Base-by-base conservation (phyloP, 2,888 invertebrate genomes). In the Plemyria rubiginata region DNA sequence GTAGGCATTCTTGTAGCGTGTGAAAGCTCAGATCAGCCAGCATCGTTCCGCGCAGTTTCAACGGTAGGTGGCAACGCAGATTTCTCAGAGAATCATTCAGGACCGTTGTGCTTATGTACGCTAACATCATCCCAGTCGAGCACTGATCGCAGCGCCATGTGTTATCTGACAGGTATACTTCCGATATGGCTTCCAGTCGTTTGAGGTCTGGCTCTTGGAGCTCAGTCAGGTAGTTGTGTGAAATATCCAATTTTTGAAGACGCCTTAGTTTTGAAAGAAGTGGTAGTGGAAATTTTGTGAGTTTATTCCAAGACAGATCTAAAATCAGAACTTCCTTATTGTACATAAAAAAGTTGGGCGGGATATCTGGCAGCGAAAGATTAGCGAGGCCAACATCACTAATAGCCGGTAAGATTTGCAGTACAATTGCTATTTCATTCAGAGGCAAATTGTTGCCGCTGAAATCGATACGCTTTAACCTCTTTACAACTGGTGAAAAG, bases 251-350 rank as follows among this genome's bases (percentile, higher is more conserved):
- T 73, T 93, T 93, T 80, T 94, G 90, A 52, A 96, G 82, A 79
- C 93, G 92, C 75, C 91, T 92, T 0, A 95, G 93, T 60, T 94
- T 93, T 2, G 90, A 85, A 0, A 96, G 81, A 51, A 94, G 84
- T 72, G 94, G 93, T 38, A 89, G 89, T 9, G 94, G 94, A 71
- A 96, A 90, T 53, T 87, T 90, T 0, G 86, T 89, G 60, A 97
- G 90, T 79, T 94, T 93, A 87, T 97, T 97, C 78, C 95, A 94
- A 38, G 96, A 96, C 74, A 97, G 86, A 87, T 97, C 96, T 67
- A 97, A 88, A 65, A 93, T 93, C 60, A 93, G 92, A 65, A 97
- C 84, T 70, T 94, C 93, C 40, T 94, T 93, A 70, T 94, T 93
- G 71, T 94, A 93, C 0, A 89, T 93, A 66, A 95, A 93, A 68